Conservation (phyloP, 2,888 invertebrate species). For the Macrosoma leucophasiata region DNA sequence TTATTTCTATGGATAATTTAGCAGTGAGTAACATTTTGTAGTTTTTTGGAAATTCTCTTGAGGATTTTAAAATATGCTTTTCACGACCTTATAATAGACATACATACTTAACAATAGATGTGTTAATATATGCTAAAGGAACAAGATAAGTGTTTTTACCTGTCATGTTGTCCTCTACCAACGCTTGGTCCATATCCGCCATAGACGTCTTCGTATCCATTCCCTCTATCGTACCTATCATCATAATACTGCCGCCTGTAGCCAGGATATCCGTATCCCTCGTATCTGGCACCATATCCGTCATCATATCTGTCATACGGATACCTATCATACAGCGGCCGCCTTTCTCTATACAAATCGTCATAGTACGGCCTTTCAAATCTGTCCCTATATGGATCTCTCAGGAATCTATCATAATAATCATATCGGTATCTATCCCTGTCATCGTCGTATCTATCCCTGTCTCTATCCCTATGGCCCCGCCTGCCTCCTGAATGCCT, state of each 20-base stretch:
- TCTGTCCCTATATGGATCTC: conserved; percentile 56
- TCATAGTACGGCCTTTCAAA: conserved; percentile 45
- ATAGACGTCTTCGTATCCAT: conserved; percentile 47
- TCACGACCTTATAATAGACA: too few relatives aligned
- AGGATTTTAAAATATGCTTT: too few relatives aligned
- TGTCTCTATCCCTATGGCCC: conserved; percentile 45
- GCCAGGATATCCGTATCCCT: conserved; percentile 35
- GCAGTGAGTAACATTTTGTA: too few relatives aligned
- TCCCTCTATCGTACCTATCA: conserved; percentile 37
- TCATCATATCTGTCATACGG: conserved; percentile 40
- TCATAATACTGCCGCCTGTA: conserved; percentile 47
- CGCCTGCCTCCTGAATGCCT: conserved; percentile 29
- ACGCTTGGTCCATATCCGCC: conserved; percentile 50
- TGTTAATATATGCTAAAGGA: too few relatives aligned
- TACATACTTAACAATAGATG: too few relatives aligned
- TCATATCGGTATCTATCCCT: conserved; percentile 62
- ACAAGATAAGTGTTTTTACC: conserved; percentile 43
- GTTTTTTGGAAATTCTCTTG: too few relatives aligned
- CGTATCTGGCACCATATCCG: conserved; percentile 37
- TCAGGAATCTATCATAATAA: conserved; percentile 58
- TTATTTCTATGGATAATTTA: too few relatives aligned
- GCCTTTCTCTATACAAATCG: conserved; percentile 46
- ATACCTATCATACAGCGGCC: conserved; percentile 50
- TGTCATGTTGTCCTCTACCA: conserved; percentile 67
- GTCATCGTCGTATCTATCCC: conserved; percentile 49